These are phyloP conservation scores for Columbina picui DNA, from an alignment of 2,113 vertebrate genomes.

Conservation along the genomic window DNA sequence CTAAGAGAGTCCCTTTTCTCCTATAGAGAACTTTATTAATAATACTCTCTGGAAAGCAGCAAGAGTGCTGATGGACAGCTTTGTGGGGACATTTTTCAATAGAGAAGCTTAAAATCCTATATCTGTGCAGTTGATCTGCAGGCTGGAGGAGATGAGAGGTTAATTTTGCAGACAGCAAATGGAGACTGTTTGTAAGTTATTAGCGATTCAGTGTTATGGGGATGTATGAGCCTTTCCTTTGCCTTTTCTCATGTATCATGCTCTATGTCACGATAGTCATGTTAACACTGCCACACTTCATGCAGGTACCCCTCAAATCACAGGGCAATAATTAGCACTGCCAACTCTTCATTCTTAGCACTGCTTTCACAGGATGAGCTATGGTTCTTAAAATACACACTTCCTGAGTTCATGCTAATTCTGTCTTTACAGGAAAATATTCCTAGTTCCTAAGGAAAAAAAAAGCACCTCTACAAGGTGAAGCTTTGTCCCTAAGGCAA, in stretches of 20 bases:
- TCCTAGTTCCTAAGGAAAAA: background rate
- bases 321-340: background rate
- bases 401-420: background rate
- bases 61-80: constrained; percentile 18
- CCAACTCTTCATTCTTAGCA: background rate
- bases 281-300: background rate
- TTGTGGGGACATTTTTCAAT: constrained; percentile 4
- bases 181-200: background rate
- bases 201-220: background rate
- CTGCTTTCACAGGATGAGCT: background rate
- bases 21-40: constrained; percentile 53
- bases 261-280: background rate
- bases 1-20: constrained; percentile 31
- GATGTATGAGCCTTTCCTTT: constrained; percentile 18
- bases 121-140: background rate
- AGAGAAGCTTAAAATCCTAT: constrained; percentile 7
- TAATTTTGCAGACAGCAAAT: constrained; percentile 23
- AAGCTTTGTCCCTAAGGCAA: background rate
- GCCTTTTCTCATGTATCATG: background rate
- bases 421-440: background rate
- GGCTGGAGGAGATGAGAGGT: background rate
- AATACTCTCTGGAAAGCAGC: background rate
- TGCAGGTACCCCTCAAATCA: background rate
- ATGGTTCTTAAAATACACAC: background rate
- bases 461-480: background rate